phyloP scores from a whole-genome alignment of 1,140 invertebrate species.

The Pseudomyrmex cubaensis region DNA sequence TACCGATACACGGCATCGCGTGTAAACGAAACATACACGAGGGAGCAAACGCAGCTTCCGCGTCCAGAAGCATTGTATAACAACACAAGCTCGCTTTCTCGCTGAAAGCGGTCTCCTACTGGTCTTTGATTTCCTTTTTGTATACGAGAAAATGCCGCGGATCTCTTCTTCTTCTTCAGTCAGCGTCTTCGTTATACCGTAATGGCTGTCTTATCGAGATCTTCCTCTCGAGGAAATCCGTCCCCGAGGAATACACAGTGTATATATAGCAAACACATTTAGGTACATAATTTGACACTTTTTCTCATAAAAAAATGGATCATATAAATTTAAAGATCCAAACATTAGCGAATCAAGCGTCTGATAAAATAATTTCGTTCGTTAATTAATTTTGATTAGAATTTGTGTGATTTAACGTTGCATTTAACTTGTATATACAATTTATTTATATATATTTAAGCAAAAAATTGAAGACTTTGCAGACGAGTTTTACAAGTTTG shows the following conservation, averaged over 20 bases:
- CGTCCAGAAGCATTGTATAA: constrained; percentile 72
- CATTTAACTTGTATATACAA: too few species aligned
- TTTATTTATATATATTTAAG: too few species aligned
- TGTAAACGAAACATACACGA: background rate
- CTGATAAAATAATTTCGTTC: too few species aligned
- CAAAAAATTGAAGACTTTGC: too few species aligned
- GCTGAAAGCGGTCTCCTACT: constrained; percentile 42
- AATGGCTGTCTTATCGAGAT: constrained; percentile 73
- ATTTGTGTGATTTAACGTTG: too few species aligned
- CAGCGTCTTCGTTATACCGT: constrained; percentile 21
- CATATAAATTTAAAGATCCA: too few species aligned
- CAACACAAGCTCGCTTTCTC: constrained; percentile 51
- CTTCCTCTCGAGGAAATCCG: constrained; percentile 35
- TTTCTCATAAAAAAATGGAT: too few species aligned
- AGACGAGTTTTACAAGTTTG: too few species aligned
- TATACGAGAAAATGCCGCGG: constrained; percentile 41
- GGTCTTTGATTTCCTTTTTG: constrained; percentile 51
- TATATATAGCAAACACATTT: too few species aligned
- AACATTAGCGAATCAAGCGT: too few species aligned
- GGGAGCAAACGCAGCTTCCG: constrained; percentile 58
- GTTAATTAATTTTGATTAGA: too few species aligned
- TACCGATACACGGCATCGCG: constrained; percentile 62
- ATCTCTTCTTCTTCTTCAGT: constrained; percentile 28
- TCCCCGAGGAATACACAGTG: background rate
- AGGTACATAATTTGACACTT: too few species aligned